phyloP scores from a whole-genome alignment of 1,140 invertebrate species.

The Anoplolepis gracilipes region DNA sequence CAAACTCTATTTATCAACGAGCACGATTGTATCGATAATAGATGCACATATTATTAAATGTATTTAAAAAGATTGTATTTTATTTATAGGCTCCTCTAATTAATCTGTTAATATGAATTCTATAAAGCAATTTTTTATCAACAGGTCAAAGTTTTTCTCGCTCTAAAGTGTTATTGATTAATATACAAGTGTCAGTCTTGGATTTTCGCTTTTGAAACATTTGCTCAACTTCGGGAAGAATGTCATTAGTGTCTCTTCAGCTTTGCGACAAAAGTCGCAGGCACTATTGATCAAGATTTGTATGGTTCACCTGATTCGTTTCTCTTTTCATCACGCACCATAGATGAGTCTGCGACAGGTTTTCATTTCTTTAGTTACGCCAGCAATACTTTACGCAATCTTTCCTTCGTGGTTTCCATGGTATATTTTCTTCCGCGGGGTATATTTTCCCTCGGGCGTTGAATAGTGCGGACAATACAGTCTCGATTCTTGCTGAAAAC shows the following conservation, averaged over 20 bases:
- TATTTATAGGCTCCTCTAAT: neutral
- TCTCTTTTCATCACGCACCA: constrained; percentile 2
- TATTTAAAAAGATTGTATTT: constrained; percentile 7
- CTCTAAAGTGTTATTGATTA: constrained; percentile 22
- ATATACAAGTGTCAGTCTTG: constrained; percentile 4
- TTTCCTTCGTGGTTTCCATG: constrained; percentile 43
- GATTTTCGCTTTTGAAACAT: constrained; percentile 29
- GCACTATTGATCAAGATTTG: constrained; percentile 44
- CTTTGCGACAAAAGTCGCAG: neutral
- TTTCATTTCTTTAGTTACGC: constrained; percentile 74
- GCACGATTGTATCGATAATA: neutral
- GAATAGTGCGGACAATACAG: constrained; percentile 66
- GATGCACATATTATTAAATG: neutral
- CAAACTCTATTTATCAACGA: constrained; percentile 22
- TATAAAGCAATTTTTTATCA: neutral
- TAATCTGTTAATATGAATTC: neutral
- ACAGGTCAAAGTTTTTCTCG: neutral
- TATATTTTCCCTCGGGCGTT: constrained; percentile 25
- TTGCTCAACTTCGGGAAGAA: neutral
- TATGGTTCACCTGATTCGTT: constrained; percentile 35
- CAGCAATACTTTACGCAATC: constrained; percentile 71
- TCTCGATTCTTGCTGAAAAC: constrained; percentile 42
- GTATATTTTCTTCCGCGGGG: constrained; percentile 27
- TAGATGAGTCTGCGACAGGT: constrained; percentile 56
- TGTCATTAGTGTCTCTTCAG: constrained; percentile 29